phyloP scores from a whole-genome alignment of 2,113 vertebrate genomes.

The Electrona antarctica region DNA sequence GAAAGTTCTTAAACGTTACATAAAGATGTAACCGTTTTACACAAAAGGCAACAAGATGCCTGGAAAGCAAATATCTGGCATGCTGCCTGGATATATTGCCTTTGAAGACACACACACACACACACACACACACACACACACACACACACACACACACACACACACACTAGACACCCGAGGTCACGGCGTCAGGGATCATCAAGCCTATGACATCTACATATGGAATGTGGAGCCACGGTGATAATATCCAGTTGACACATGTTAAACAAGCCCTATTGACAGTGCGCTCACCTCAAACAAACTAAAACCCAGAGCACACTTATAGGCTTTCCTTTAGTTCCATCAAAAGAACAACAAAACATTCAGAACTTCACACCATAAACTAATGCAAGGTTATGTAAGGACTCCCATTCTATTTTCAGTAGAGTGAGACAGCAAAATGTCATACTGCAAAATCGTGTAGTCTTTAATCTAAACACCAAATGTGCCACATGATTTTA shows the following conservation, averaged over 20 bases:
- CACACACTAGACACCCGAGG: conserved; percentile 45
- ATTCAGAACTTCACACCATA: background rate
- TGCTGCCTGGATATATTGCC: conserved; percentile 28
- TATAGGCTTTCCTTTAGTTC: conserved; percentile 18
- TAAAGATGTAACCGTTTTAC: background rate
- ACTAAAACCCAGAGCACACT: conserved; percentile 1
- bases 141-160: background rate
- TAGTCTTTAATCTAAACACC: conserved; percentile 6
- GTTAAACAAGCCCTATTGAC: conserved; percentile 65
- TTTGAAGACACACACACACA: conserved; percentile 45
- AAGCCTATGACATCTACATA: conserved; percentile 60
- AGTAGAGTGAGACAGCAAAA: conserved; percentile 29
- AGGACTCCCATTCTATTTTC: conserved; percentile 24
- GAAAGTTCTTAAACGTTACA: background rate
- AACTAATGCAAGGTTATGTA: background rate
- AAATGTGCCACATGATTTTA: conserved; percentile 9
- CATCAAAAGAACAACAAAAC: conserved; percentile 5
- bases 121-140: background rate
- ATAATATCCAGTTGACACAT: conserved; percentile 62
- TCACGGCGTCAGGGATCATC: conserved; percentile 58
- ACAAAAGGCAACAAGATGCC: conserved; percentile 29
- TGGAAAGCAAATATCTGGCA: conserved; percentile 40
- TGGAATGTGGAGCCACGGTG: conserved; percentile 70
- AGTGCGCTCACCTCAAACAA: conserved; percentile 20
- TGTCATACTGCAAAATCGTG: conserved; percentile 30